A percentile compares a stretch with the other conserved stretches of the same genome.
phyloP scores from a whole-genome alignment of 2,797 vertebrate genomes.

The Nannoperca obscura region DNA sequence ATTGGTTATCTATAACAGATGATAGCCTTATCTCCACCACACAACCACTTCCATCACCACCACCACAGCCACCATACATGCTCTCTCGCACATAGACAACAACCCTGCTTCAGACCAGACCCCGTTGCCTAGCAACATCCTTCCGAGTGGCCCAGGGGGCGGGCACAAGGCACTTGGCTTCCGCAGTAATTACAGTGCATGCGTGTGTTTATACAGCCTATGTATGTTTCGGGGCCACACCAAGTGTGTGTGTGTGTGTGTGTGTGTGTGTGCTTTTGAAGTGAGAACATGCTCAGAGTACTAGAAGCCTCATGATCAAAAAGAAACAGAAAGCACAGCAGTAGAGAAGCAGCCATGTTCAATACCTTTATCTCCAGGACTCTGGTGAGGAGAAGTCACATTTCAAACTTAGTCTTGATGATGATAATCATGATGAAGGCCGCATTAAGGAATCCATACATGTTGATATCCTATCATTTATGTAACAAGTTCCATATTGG shows the following conservation, averaged over 20 bases:
- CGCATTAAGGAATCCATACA: neutral
- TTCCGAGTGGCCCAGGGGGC: conserved; percentile 77
- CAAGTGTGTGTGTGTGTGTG: conserved; percentile 60
- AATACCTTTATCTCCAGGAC: neutral
- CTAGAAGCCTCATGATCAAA: conserved; percentile 12
- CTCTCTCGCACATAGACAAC: conserved; percentile 52
- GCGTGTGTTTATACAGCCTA: conserved; percentile 16
- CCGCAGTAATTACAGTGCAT: conserved; percentile 78
- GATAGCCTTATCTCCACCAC: conserved; percentile 29
- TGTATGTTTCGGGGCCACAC: conserved; percentile 63
- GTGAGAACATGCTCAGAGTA: conserved; percentile 22
- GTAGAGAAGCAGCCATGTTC: neutral
- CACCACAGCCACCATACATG: conserved; percentile 20
- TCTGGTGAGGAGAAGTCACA: neutral
- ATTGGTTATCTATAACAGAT: conserved; percentile 2
- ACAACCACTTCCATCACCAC: conserved; percentile 46
- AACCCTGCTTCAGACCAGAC: conserved; percentile 67
- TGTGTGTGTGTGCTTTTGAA: conserved; percentile 1
- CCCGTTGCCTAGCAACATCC: conserved; percentile 81
- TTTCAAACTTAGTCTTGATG: neutral
- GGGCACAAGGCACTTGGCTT: conserved; percentile 76
- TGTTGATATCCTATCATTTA: neutral
- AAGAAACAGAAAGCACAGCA: conserved; percentile 12
- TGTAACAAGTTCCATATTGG: neutral
- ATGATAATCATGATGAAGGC: neutral